Percentiles rank a stretch among this genome's conserved stretches.
phyloP scores from a whole-genome alignment of 2,888 invertebrate species.

The Ennomos erosarius region DNA sequence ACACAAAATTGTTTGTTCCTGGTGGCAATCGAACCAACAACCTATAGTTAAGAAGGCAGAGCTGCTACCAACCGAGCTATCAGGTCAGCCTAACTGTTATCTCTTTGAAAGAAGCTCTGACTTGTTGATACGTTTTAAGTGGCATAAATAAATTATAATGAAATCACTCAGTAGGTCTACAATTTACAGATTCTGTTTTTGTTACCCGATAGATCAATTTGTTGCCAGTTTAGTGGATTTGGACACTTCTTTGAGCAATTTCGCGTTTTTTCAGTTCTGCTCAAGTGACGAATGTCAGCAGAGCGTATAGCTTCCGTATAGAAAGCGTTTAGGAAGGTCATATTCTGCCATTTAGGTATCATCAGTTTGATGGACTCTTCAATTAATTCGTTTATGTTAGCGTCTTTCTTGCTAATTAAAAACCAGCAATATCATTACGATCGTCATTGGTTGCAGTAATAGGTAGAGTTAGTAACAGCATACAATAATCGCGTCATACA shows the following conservation, averaged over 20 bases:
- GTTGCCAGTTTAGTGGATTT: slow-evolving; percentile 20
- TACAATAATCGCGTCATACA: too few relatives aligned
- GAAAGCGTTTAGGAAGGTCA: slow-evolving; percentile 51
- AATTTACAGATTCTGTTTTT: slow-evolving; percentile 24
- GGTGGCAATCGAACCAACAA: too few relatives aligned
- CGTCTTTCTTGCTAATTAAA: too few relatives aligned
- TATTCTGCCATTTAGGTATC: slow-evolving; percentile 25
- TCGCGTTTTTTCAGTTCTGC: slow-evolving; percentile 52
- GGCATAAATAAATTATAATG: neutral
- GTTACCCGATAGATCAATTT: slow-evolving; percentile 5
- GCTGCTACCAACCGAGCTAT: too few relatives aligned
- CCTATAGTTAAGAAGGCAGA: too few relatives aligned
- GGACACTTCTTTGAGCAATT: slow-evolving; percentile 47
- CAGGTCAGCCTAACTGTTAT: too few relatives aligned
- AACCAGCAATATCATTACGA: too few relatives aligned
- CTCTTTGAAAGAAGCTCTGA: too few relatives aligned
- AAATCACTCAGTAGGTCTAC: neutral
- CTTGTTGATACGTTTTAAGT: neutral
- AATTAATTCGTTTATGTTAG: neutral
- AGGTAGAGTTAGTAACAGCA: too few relatives aligned
- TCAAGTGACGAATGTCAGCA: slow-evolving; percentile 49
- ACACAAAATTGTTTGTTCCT: too few relatives aligned
- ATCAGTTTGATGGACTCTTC: slow-evolving; percentile 17
- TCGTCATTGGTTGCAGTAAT: too few relatives aligned
- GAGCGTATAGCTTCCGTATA: slow-evolving; percentile 55